Percentiles rank a stretch among this genome's conserved stretches.
phyloP scores from a whole-genome alignment of 2,797 vertebrate genomes.

The Hippoglossus hippoglossus region DNA sequence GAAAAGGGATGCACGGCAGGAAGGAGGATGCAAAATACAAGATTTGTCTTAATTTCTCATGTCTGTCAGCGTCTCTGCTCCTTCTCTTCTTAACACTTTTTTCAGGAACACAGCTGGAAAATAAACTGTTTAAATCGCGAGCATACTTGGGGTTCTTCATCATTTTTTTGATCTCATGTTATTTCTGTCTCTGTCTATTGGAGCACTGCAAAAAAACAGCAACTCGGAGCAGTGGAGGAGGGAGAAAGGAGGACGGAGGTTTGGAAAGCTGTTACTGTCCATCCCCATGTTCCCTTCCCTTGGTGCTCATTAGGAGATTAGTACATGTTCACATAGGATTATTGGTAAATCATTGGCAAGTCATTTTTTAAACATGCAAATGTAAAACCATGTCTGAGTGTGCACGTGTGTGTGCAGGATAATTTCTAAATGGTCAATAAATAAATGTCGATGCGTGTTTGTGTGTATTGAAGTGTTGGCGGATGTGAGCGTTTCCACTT shows the following conservation, averaged over 20 bases:
- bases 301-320: constrained; percentile 39
- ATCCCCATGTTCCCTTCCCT: not conserved
- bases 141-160: constrained; percentile 7
- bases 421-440: not conserved
- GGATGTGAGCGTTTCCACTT: constrained; percentile 38
- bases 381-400: not conserved
- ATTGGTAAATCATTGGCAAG: constrained; percentile 6
- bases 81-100: not conserved
- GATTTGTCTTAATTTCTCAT: constrained; percentile 14
- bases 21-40: constrained; percentile 7
- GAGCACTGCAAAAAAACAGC: constrained; percentile 10
- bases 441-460: constrained; percentile 10
- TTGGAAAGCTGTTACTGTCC: no score
- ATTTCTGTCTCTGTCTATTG: constrained; percentile 17
- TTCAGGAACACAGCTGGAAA: not conserved
- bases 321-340: constrained; percentile 10
- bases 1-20: constrained; percentile 23
- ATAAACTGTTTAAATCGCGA: constrained; percentile 11
- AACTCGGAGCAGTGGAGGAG: not conserved
- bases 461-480: constrained; percentile 4
- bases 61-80: not conserved
- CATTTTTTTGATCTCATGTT: not conserved
- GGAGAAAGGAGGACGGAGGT: not conserved
- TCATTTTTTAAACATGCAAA: constrained; percentile 9
- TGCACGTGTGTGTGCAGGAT: no score